Evolutionary conservation across 2,797 vertebrate genomes (phyloP).

Genomic region (Pampus argenteus): DNA sequence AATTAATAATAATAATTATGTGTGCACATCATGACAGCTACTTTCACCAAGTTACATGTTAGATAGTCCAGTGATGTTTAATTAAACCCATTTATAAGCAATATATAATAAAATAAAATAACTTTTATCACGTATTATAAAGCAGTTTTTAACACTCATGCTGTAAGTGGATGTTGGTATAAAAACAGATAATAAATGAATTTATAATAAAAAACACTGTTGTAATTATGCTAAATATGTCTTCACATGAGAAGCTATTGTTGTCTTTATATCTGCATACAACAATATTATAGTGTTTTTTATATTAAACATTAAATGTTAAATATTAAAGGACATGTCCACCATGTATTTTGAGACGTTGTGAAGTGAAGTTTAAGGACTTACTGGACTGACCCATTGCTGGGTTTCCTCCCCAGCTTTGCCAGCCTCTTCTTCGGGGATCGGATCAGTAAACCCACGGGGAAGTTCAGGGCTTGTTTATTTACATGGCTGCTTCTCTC

Average conservation of each 20-base stretch:
- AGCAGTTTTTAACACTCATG: no score
- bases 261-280: no score
- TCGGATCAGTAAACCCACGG: conserved; percentile 83
- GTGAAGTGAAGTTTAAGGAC: conserved; percentile 47
- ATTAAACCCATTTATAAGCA: background rate
- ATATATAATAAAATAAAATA: background rate
- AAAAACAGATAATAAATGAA: background rate
- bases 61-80: no score
- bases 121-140: no score
- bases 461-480: conserved; percentile 82
- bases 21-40: no score
- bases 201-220: no score
- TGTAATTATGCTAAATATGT: background rate
- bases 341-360: no score
- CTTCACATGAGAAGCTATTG: background rate
- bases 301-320: no score
- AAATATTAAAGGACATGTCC: no score
- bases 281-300: no score
- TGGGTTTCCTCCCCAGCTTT: conserved; percentile 84
- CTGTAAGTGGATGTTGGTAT: background rate
- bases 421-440: conserved; percentile 85
- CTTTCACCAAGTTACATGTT: no score
- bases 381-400: conserved; percentile 88
- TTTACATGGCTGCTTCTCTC: conserved; percentile 78
- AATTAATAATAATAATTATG: no score